Conservation (phyloP, 1,140 invertebrate genomes). For the Diachasma alloeum region DNA sequence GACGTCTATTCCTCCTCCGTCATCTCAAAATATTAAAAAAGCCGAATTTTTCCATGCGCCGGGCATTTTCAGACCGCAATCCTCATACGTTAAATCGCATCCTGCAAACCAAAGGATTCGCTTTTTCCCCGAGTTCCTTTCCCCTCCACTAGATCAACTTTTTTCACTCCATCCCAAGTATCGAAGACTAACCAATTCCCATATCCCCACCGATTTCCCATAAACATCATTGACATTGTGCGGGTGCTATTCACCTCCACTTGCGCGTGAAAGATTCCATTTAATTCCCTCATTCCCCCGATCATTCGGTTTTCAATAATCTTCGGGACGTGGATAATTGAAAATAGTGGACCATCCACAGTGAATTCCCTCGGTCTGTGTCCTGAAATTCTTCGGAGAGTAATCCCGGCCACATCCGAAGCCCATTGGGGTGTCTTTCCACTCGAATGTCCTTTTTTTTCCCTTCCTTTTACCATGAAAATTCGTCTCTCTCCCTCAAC, state of each 20-base stretch:
- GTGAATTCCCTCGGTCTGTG: slow-evolving; percentile 13
- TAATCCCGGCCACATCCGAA: slow-evolving; percentile 18
- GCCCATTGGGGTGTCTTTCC: slow-evolving; percentile 28
- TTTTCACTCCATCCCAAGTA: neutral
- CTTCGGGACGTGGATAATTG: neutral
- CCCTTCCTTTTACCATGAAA: slow-evolving; percentile 19
- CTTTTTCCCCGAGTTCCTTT: slow-evolving; percentile 21
- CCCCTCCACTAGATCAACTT: slow-evolving; percentile 16
- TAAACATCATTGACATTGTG: neutral
- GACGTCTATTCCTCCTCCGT: too few species aligned
- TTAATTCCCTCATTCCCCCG: neutral
- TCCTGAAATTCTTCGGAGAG: slow-evolving; percentile 15
- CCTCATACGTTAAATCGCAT: neutral
- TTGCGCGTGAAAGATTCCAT: neutral
- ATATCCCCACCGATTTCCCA: neutral
- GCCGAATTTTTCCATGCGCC: neutral
- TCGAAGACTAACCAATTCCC: neutral
- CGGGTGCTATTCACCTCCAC: neutral
- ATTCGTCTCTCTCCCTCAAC: slow-evolving; percentile 10
- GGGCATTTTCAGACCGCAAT: too few species aligned
- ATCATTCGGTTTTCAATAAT: neutral
- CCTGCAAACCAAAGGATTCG: slow-evolving; percentile 6
- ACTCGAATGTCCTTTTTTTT: slow-evolving; percentile 11
- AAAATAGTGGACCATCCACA: slow-evolving; percentile 17
- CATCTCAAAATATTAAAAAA: too few species aligned